Evolutionary conservation across 1,140 invertebrate species (phyloP).

Genomic region (Pseudomyrmex concolor): DNA sequence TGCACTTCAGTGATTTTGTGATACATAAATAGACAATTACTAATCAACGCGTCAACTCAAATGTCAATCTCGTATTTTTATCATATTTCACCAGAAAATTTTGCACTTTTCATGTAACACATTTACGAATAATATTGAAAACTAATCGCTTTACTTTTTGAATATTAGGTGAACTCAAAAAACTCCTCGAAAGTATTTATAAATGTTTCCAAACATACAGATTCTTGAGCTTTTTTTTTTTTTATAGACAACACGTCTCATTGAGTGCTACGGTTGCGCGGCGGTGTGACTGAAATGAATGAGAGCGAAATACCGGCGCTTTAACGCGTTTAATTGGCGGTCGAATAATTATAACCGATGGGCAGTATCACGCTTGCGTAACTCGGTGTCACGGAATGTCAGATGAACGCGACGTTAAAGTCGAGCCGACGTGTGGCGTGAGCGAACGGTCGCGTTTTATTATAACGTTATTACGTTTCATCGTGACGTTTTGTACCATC

Average conservation of each 20-base stretch:
- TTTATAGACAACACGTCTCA: constrained; percentile 10
- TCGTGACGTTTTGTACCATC: constrained; percentile 57
- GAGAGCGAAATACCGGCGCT: constrained; percentile 46
- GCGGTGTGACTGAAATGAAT: constrained; percentile 33
- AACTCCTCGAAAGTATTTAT: not conserved
- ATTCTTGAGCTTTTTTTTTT: constrained; percentile 27
- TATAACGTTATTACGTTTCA: constrained; percentile 59
- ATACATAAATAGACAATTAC: not conserved
- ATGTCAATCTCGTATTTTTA: not conserved
- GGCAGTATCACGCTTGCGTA: constrained; percentile 57
- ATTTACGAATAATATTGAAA: constrained; percentile 15
- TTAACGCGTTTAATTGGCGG: constrained; percentile 59
- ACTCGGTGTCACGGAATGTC: constrained; percentile 56
- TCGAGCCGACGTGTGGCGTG: constrained; percentile 41
- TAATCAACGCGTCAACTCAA: not conserved
- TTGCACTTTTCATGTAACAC: not conserved
- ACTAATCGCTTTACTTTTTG: not conserved
- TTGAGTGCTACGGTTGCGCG: not conserved
- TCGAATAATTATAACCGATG: constrained; percentile 62
- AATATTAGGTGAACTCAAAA: not conserved
- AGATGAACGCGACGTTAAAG: constrained; percentile 57
- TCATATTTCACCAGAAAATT: not conserved
- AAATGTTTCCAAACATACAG: not conserved
- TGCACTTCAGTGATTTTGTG: not conserved
- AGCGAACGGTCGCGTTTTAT: constrained; percentile 53